phyloP scores from a whole-genome alignment of 2,113 vertebrate species.

The Zosterops lateralis region DNA sequence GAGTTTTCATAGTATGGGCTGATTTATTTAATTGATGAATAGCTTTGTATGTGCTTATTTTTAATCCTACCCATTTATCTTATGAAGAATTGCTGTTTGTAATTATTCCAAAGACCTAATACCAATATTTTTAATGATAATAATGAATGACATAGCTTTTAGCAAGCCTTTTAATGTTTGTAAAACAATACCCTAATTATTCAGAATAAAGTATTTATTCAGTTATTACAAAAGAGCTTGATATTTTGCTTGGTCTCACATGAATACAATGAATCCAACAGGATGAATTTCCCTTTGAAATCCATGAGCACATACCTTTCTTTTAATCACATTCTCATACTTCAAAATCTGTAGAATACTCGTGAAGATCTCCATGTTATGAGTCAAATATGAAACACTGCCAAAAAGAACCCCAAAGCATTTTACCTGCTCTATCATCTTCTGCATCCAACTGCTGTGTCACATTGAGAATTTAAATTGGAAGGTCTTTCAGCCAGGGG shows the following conservation, averaged over 20 bases:
- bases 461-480: constrained; percentile 1
- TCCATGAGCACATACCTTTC: not conserved
- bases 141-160: constrained; percentile 26
- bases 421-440: not conserved
- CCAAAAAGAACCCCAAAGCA: not conserved
- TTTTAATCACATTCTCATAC: not conserved
- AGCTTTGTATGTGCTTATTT: constrained; percentile 55
- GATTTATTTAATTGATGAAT: constrained; percentile 59
- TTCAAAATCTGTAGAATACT: not conserved
- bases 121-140: constrained; percentile 47
- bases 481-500: not conserved
- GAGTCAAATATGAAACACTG: not conserved
- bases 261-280: constrained; percentile 8
- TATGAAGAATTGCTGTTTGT: constrained; percentile 40
- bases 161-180: not conserved
- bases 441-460: not conserved
- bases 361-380: not conserved
- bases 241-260: not conserved
- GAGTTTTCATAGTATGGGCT: constrained; percentile 17
- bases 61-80: constrained; percentile 59
- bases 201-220: constrained; percentile 19
- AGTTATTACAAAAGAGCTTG: not conserved
- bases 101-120: constrained; percentile 49
- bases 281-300: constrained; percentile 3
- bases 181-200: constrained; percentile 34